phyloP scores from a whole-genome alignment of 1,140 invertebrate species.

The Mylabris phalerata region DNA sequence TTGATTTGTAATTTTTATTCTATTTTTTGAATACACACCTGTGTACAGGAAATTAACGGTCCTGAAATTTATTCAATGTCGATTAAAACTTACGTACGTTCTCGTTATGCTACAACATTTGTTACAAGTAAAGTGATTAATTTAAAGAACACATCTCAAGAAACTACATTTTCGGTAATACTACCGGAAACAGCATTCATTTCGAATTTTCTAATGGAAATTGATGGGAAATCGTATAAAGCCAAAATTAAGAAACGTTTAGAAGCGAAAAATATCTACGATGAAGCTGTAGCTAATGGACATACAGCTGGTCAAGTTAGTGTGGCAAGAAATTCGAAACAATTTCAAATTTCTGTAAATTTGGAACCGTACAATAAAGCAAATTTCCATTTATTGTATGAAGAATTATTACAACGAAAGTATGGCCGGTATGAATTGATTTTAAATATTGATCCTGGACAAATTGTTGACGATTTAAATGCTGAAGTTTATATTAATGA shows the following conservation, averaged over 20 bases:
- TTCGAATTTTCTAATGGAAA: constrained; percentile 54
- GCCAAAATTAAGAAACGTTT: constrained; percentile 53
- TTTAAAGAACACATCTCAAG: constrained; percentile 46
- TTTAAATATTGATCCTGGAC: constrained; percentile 52
- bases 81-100: constrained; percentile 47
- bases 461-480: constrained; percentile 39
- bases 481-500: constrained; percentile 48
- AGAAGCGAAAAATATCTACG: constrained; percentile 56
- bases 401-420: constrained; percentile 51
- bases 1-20: too few species aligned
- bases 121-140: constrained; percentile 52
- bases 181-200: constrained; percentile 59
- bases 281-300: constrained; percentile 51
- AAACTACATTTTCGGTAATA: constrained; percentile 52
- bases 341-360: constrained; percentile 55
- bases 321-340: constrained; percentile 54
- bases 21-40: too few species aligned
- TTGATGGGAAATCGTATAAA: constrained; percentile 47
- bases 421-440: constrained; percentile 53
- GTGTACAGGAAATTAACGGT: too few species aligned
- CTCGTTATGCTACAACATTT: constrained; percentile 52
- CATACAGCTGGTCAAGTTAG: constrained; percentile 53
- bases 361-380: constrained; percentile 50
- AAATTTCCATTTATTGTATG: constrained; percentile 56
- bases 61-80: too few species aligned